These are phyloP conservation scores for Cheilosia grossa DNA, from an alignment of 2,888 invertebrate genomes.

Conservation along the genomic window DNA sequence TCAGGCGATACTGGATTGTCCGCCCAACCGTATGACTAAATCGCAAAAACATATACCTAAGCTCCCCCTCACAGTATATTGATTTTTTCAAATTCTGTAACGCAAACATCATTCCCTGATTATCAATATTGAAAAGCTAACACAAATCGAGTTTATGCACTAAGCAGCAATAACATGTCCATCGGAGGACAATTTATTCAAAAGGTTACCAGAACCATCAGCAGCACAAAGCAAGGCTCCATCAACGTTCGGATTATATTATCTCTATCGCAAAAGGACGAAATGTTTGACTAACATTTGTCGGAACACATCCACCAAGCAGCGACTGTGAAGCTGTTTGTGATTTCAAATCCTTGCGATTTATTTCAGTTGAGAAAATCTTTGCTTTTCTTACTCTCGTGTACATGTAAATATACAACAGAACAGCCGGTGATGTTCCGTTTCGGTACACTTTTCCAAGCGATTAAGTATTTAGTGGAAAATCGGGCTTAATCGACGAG, in stretches of 20 bases:
- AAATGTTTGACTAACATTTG: slow-evolving; percentile 32
- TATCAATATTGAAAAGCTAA: slow-evolving; percentile 69
- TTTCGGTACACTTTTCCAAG: slow-evolving; percentile 68
- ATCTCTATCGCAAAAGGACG: slow-evolving; percentile 23
- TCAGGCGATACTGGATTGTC: slow-evolving; percentile 53
- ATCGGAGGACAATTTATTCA: slow-evolving; percentile 29
- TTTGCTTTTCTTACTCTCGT: slow-evolving; percentile 24
- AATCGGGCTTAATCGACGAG: slow-evolving; percentile 53
- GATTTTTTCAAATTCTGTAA: slow-evolving; percentile 48
- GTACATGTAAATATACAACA: slow-evolving; percentile 17
- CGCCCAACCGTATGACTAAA: slow-evolving; percentile 71
- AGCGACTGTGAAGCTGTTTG: slow-evolving; percentile 40
- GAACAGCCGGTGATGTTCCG: slow-evolving; percentile 64
- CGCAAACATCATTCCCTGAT: slow-evolving; percentile 63
- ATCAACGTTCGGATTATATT: slow-evolving; percentile 3
- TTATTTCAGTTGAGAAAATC: slow-evolving; percentile 51
- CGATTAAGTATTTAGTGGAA: slow-evolving; percentile 65
- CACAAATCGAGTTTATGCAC: slow-evolving; percentile 29
- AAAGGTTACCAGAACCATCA: slow-evolving; percentile 11
- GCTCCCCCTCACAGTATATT: slow-evolving; percentile 35
- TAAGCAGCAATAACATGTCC: neutral
- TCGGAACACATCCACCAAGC: slow-evolving; percentile 4
- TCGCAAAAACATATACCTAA: slow-evolving; percentile 67
- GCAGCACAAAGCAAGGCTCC: slow-evolving; percentile 16
- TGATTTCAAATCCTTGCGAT: slow-evolving; percentile 46